Evolutionary conservation across 2,888 invertebrate genomes (phyloP), one percentile per base, ranked within the genome.

Genomic region (Mesorhabditis belari): DNA sequence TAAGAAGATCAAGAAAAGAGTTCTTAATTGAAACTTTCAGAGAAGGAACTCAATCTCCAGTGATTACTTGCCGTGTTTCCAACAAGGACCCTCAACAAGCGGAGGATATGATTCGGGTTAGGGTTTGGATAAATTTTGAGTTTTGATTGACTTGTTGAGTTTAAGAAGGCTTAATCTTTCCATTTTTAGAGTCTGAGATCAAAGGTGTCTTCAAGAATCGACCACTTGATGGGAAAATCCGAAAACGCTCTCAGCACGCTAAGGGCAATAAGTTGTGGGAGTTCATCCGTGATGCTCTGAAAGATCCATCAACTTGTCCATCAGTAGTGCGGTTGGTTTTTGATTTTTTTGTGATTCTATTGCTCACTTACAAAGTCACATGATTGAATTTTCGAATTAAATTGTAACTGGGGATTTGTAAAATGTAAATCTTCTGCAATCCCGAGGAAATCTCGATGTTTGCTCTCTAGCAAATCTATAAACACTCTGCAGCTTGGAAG

Each of bases 211-310:
- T 29, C 51, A 55, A 55, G 29, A 74, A 71, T 19, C 66, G 68
- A 67, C 79, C 80, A 67, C 77, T 78, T 55, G 80, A 80, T 58
- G 80, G 80, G 5, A 73, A 75, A 49, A 80, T 78, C 12, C 63
- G 80, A 12, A 80, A 80, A 62, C 71, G 80, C 5, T 78, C 77
- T 4, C 80, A 80, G 58, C 80, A 81, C 65, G 80, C 77, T 25
- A 80, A 81, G 61, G 82, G 82, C 12, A 82, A 82, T 69, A 84
- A 83, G 71, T 69, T 92, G 49, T 91, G 91, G 86, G 91, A 92
- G 82, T 92, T 92, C 82, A 87, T 92, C 73, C 85, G 90, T 69
- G 89, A 91, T 81, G 85, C 92, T 28, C 84, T 92, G 60, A 85
- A 88, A 64, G 87, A 90, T 80, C 86, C 87, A 3, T 84, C 87